Conservation (phyloP, 1,140 invertebrate genomes). For the Gryon sp. region DNA sequence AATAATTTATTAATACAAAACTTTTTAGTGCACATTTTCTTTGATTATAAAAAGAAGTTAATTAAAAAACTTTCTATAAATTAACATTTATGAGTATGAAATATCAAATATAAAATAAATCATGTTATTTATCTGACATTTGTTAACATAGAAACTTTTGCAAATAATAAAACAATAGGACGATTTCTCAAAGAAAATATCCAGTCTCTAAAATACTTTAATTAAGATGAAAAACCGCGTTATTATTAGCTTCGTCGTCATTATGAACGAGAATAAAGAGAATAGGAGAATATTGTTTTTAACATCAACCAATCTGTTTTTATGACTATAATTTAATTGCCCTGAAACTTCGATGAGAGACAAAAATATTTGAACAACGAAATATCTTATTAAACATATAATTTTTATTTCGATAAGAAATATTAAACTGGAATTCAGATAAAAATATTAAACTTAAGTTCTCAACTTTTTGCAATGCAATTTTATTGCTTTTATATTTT, state of each 20-base stretch:
- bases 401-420: too few species aligned
- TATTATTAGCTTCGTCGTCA: constrained; percentile 24
- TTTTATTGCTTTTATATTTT: too few species aligned
- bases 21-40: too few species aligned
- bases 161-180: constrained; percentile 23
- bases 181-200: constrained; percentile 33
- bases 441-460: too few species aligned
- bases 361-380: too few species aligned
- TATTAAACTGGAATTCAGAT: too few species aligned
- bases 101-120: background rate
- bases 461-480: too few species aligned
- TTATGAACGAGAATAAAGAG: constrained; percentile 22
- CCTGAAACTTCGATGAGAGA: background rate
- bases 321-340: constrained; percentile 18
- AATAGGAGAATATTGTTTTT: constrained; percentile 17
- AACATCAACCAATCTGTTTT: constrained; percentile 10
- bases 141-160: constrained; percentile 24
- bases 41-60: too few species aligned
- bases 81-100: too few species aligned
- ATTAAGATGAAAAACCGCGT: constrained; percentile 20
- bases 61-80: too few species aligned
- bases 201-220: constrained; percentile 13
- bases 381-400: too few species aligned
- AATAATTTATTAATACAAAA: too few species aligned
- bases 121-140: constrained; percentile 11